These are phyloP conservation scores for Polydesmus complanatus DNA, from an alignment of 2,888 invertebrate species.

Conservation along the genomic window DNA sequence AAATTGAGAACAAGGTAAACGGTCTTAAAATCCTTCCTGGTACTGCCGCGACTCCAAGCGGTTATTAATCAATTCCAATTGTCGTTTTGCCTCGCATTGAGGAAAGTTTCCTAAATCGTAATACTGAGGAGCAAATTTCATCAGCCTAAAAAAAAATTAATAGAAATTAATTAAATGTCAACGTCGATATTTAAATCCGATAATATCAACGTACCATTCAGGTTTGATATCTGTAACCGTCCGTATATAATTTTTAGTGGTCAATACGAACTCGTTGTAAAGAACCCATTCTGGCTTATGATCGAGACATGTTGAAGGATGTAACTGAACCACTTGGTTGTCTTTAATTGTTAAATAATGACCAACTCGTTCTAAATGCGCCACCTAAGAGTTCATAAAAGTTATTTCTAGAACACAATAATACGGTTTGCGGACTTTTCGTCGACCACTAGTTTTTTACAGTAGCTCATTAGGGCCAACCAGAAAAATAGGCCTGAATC, in stretches of 20 bases:
- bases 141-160: constrained; percentile 46
- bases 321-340: constrained; percentile 96
- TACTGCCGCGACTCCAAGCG: constrained; percentile 73
- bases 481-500: no score
- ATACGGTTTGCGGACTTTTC: background rate
- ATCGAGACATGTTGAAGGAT: constrained; percentile 96
- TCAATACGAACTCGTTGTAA: constrained; percentile 98
- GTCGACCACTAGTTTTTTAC: no score
- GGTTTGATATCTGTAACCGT: constrained; percentile 97
- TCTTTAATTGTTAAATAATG: constrained; percentile 98
- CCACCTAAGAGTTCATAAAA: constrained; percentile 44
- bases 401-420: no score
- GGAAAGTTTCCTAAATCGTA: constrained; percentile 98
- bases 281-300: constrained; percentile 99
- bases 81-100: constrained; percentile 87
- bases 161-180: background rate
- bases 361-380: constrained; percentile 92
- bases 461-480: no score
- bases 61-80: constrained; percentile 72
- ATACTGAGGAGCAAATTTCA: constrained; percentile 92
- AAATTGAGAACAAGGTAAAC: constrained; percentile 13
- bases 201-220: constrained; percentile 47
- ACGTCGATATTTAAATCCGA: constrained; percentile 2
- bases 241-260: constrained; percentile 98
- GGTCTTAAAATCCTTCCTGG: constrained; percentile 72